Percentiles rank a stretch among this genome's conserved stretches.
Conservation (phyloP, 2,113 vertebrate species). For the Gallinago jamesoni region DNA sequence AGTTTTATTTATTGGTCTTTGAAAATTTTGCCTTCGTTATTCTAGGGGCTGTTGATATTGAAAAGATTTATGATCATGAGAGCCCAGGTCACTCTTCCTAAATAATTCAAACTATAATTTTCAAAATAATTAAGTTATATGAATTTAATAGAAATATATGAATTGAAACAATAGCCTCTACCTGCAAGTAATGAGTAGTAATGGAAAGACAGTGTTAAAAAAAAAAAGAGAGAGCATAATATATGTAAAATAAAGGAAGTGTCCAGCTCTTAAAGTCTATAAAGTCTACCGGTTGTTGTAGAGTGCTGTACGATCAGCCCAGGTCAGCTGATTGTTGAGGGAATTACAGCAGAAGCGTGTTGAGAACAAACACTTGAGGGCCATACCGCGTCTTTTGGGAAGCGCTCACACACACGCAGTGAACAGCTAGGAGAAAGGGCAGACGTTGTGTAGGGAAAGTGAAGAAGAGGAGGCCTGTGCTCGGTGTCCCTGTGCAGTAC, state of each 20-base stretch:
- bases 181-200: neutral
- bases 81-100: neutral
- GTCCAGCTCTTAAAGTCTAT: neutral
- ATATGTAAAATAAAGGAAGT: neutral
- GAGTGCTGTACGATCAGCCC: neutral
- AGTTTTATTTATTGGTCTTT: neutral
- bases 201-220: neutral
- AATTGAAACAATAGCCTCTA: neutral
- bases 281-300: neutral
- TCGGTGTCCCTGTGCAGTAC: neutral
- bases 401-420: neutral
- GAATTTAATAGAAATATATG: neutral
- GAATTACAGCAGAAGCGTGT: neutral
- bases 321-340: neutral
- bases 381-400: neutral
- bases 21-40: neutral
- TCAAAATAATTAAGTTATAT: too few relatives aligned
- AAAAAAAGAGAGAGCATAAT: neutral
- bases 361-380: neutral
- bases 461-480: accelerated
- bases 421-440: neutral
- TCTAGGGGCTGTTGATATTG: neutral
- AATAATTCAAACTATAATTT: neutral
- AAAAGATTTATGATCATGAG: neutral
- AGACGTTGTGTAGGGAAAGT: neutral